A percentile compares a stretch with the other conserved stretches of the same genome.
phyloP scores from a whole-genome alignment of 2,113 vertebrate species.

The Spermophilus dauricus region DNA sequence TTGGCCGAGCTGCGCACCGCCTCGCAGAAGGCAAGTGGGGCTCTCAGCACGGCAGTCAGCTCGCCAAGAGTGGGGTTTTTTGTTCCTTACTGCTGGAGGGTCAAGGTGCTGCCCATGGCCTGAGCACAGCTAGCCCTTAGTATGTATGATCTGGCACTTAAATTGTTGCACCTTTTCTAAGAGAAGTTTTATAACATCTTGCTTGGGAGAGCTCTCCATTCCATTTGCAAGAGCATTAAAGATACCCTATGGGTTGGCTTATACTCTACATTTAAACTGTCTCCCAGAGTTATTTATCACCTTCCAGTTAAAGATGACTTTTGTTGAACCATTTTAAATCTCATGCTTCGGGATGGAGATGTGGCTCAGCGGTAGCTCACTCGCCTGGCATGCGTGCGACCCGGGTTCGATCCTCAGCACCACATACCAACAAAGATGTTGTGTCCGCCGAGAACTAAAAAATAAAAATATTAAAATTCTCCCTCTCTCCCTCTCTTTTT shows the following conservation, averaged over 20 bases:
- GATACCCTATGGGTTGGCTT: not conserved
- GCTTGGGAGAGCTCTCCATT: not conserved
- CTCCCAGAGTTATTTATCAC: not conserved
- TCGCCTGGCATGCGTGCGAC: no score
- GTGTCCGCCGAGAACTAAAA: no score
- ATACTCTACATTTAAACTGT: not conserved
- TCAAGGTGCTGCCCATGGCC: not conserved
- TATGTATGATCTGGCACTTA: conserved; percentile 23
- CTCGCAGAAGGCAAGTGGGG: conserved; percentile 94
- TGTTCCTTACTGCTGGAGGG: not conserved
- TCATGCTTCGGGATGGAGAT: no score
- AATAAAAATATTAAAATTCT: no score
- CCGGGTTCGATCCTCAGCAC: no score
- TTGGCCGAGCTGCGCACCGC: conserved; percentile 96
- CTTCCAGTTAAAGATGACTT: not conserved
- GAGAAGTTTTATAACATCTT: not conserved
- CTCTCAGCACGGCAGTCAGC: rapidly evolving
- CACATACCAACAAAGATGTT: no score
- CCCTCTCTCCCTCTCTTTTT: no score
- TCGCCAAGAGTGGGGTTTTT: rapidly evolving
- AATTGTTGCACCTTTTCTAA: not conserved
- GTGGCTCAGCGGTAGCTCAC: no score
- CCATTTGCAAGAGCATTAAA: not conserved
- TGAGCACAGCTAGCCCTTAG: not conserved
- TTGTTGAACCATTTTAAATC: not conserved